Evolutionary conservation across 2,888 invertebrate genomes (phyloP), one percentile per base, ranked within the genome.

Genomic region (Lochmaea capreae): DNA sequence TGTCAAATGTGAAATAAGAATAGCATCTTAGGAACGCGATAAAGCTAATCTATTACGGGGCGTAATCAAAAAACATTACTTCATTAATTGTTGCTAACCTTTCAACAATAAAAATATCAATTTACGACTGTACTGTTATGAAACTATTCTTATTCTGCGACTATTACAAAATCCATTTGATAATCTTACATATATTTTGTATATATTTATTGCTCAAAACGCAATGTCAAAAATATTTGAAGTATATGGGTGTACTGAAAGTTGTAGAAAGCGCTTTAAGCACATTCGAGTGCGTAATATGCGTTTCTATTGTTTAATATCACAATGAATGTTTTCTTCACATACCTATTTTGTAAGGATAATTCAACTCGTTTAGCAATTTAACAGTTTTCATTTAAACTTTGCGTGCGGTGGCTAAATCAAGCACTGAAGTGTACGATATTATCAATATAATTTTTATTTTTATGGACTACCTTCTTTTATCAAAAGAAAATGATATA

Each of bases 71-170:
- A 39, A n/a, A 61, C 61, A 39, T 61, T 61, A 61, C 33, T 61
- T 61, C 26, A 61, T 61, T 61, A 61, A 61, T 61, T 61, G 26
- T 39, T 33, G 39, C 39, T 61, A 9, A 61, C 61, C 61, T 61
- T 61, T 61, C 39, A 33, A 33, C 14, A n/a, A n/a, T 61, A 61
- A 61, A 61, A 61, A 61, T 61, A 33, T 10, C 39, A 39, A 39
- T 61, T 61, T 61, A 61, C 16, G 61, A 26, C 39, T 39, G 33
- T 33, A 39, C 16, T 9, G 9, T 61, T 61, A 61, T 39, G 61
- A 39, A 61, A 61, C n/a, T n/a, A 61, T 61, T 61, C 16, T 54
- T 54, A 54, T 54, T 54, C 54, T 18, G 54, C 9, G 16, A 54
- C 16, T 54, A 54, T 54, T 54, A 54, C 54, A 54, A 54, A 16